phyloP scores from a whole-genome alignment of 2,888 invertebrate genomes.

The Agrochola litura region DNA sequence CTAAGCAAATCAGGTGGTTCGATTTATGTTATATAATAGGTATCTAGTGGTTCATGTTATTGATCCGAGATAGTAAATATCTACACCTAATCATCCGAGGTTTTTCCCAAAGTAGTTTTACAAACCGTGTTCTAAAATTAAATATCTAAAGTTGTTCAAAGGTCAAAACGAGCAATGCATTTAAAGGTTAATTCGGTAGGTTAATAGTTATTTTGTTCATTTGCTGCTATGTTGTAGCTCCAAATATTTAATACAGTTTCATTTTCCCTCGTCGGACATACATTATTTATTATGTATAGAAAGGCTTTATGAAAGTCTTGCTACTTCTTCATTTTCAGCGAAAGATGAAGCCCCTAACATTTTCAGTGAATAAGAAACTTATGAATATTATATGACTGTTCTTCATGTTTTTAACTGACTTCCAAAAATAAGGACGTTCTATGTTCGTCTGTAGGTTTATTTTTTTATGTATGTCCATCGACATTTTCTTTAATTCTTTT shows the following conservation, averaged over 20 bases:
- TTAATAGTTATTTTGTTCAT: not conserved
- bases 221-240: not conserved
- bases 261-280: not conserved
- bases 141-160: not conserved
- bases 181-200: not conserved
- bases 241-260: not conserved
- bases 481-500: no score
- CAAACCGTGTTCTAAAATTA: not conserved
- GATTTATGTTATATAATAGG: not conserved
- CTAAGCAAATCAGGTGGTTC: not conserved
- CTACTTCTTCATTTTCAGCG: not conserved
- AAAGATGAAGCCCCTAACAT: not conserved
- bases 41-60: no score
- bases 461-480: no score
- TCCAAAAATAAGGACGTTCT: no score
- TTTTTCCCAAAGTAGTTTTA: not conserved
- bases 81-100: not conserved
- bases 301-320: constrained; percentile 1
- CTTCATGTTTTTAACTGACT: not conserved
- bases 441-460: no score
- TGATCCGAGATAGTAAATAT: not conserved
- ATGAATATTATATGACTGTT: not conserved
- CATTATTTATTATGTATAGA: not conserved
- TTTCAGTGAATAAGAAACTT: not conserved
- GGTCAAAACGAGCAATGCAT: not conserved